A percentile compares a stretch with the other conserved stretches of the same genome.
phyloP scores from a whole-genome alignment of 2,888 invertebrate species.

The Eupeodes luniger region DNA sequence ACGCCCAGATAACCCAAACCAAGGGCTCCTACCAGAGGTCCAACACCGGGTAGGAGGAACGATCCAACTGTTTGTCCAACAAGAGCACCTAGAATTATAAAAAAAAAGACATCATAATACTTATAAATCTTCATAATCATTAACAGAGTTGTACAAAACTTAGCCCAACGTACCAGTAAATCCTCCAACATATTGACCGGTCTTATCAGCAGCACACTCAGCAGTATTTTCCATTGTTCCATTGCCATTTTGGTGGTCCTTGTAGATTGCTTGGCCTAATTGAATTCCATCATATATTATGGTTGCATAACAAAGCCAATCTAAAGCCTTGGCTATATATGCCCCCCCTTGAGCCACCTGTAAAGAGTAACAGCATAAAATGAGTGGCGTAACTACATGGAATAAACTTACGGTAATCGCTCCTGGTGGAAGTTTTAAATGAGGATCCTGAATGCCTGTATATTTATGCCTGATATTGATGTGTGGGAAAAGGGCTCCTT shows the following conservation, averaged over 20 bases:
- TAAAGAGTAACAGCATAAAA: not conserved
- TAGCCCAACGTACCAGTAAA: not conserved
- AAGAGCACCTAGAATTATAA: conserved; percentile 1
- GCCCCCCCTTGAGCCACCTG: not conserved
- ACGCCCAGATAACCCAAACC: not conserved
- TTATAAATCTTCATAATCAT: not conserved
- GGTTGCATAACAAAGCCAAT: not conserved
- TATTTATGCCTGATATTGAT: not conserved
- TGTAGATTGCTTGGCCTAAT: not conserved
- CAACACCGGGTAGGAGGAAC: not conserved
- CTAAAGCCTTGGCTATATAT: not conserved
- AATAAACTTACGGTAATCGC: not conserved
- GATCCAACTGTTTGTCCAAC: not conserved
- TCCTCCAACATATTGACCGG: conserved; percentile 9
- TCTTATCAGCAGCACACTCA: not conserved
- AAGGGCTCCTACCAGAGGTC: not conserved
- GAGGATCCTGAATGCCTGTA: not conserved
- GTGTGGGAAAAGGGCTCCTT: not conserved
- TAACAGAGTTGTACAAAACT: not conserved
- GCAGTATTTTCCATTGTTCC: not conserved
- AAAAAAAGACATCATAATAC: too few relatives aligned
- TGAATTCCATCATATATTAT: not conserved
- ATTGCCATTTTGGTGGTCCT: not conserved
- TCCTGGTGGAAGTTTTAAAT: not conserved
- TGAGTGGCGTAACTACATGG: too few relatives aligned